Evolutionary conservation across 2,113 vertebrate species (phyloP), one percentile per base, ranked within the genome.

Genomic region (Terrapene triunguis): DNA sequence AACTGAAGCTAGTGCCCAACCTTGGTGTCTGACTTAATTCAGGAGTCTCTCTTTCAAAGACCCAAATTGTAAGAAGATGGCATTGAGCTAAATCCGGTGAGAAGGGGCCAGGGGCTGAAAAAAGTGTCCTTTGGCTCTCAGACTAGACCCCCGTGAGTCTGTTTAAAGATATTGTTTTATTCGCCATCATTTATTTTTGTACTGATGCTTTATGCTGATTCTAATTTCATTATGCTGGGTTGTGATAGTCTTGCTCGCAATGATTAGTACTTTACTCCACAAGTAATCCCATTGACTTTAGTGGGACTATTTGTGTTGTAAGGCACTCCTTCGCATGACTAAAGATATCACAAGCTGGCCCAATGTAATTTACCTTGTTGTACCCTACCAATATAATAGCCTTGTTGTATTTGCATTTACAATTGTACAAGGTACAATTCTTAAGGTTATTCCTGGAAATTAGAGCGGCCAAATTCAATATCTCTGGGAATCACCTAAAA

Each of bases 401-500:
- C 51, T 21, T 53, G 17, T 53, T 53, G 51, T 21, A 53, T 53
- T 53, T 53, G 17, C 2, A 53, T 2, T 38, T 38, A 47, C 13
- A 2, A 2, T n/a, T n/a, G n/a, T n/a, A n/a, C n/a, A n/a, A n/a
- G n/a, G 19, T 9, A 69, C 62, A 85, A 1, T 0, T 51, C 91
- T 93, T 74, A 79, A 1, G 1, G 6, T 35, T 78, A 0, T 35
- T 88, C 85, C 55, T 84, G 21, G 3, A 89, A 95, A 91, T n/a
- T 14, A 54, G 3, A 2, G 1, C 4, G 3, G 62, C 87, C 27
- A 87, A 81, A 0, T 0, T 79, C 2, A 48, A 0, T 5, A 87
- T 79, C 89, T 78, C 9, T 29, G 62, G 1, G 0, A 69, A 79
- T 91, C 27, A 51, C 35, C 1, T 6, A 65, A 65, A 84, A 35